Conservation (phyloP, 2,888 invertebrate genomes). For the Drosophila rellima region DNA sequence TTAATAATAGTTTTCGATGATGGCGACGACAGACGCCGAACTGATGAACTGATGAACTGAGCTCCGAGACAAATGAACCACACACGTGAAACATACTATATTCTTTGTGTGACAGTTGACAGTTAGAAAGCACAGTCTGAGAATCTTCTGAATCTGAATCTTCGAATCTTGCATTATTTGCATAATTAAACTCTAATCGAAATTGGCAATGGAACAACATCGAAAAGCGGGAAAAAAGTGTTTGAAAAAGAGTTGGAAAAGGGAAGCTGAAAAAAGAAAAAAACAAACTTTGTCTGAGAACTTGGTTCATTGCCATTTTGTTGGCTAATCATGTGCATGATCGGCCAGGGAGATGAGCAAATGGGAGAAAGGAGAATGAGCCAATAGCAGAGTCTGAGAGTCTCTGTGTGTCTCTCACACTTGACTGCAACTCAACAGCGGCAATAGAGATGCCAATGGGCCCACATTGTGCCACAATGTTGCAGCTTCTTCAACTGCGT, state of each 20-base stretch:
- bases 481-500: constrained; percentile 15
- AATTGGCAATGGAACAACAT: constrained; percentile 48
- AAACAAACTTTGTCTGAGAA: constrained; percentile 25
- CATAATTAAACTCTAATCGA: constrained; percentile 76
- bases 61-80: constrained; percentile 64
- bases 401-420: constrained; percentile 54
- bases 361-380: constrained; percentile 16
- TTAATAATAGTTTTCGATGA: constrained; percentile 76
- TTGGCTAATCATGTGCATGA: constrained; percentile 74
- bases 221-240: neutral
- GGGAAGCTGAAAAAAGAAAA: neutral
- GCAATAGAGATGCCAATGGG: constrained; percentile 18
- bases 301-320: constrained; percentile 32
- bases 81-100: no score
- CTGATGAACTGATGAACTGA: constrained; percentile 52
- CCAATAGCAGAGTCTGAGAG: constrained; percentile 36
- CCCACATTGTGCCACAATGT: constrained; percentile 15
- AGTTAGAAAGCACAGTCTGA: constrained; percentile 66
- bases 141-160: constrained; percentile 52
- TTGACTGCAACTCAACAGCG: constrained; percentile 30
- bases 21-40: constrained; percentile 56
- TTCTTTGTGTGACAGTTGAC: constrained; percentile 75
- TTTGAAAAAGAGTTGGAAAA: neutral
- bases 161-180: constrained; percentile 63
- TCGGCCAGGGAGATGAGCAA: constrained; percentile 34